Evolutionary conservation across 2,888 invertebrate genomes (phyloP).

Genomic region (Xestoiulus laeticollis): DNA sequence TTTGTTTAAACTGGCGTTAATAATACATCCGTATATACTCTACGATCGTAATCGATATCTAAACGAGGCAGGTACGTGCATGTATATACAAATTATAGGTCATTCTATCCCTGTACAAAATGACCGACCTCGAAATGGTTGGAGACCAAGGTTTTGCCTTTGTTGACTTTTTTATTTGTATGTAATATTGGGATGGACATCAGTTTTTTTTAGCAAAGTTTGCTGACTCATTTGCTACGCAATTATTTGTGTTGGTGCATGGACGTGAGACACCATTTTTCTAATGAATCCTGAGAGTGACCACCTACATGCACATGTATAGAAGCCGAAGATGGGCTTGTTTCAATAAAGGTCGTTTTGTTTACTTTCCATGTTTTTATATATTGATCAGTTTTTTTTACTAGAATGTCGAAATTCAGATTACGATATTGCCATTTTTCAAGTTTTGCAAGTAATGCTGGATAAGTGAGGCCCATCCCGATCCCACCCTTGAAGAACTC

Average conservation of each 20-base stretch:
- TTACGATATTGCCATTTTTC: not conserved
- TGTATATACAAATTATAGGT: not conserved
- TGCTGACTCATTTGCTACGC: constrained; percentile 11
- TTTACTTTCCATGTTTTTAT: not conserved
- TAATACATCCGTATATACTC: constrained; percentile 22
- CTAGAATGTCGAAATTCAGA: not conserved
- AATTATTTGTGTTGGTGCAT: not conserved
- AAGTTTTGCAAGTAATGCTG: constrained; percentile 17
- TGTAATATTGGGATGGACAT: not conserved
- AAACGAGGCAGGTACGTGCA: not conserved
- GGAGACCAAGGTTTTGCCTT: constrained; percentile 9
- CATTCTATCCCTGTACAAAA: not conserved
- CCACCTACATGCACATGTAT: too few species aligned
- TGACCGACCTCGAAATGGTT: not conserved
- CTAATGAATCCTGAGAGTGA: not conserved
- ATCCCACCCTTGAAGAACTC: not conserved
- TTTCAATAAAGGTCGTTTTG: not conserved
- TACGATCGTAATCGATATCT: constrained; percentile 18
- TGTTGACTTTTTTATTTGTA: not conserved
- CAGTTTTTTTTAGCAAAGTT: not conserved
- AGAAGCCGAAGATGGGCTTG: not conserved
- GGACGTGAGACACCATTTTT: not conserved
- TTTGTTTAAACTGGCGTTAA: constrained; percentile 47
- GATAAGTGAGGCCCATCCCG: not conserved
- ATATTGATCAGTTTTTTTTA: not conserved